Evolutionary conservation across 2,888 invertebrate species (phyloP).

Genomic region (Liposcelis brunnea): DNA sequence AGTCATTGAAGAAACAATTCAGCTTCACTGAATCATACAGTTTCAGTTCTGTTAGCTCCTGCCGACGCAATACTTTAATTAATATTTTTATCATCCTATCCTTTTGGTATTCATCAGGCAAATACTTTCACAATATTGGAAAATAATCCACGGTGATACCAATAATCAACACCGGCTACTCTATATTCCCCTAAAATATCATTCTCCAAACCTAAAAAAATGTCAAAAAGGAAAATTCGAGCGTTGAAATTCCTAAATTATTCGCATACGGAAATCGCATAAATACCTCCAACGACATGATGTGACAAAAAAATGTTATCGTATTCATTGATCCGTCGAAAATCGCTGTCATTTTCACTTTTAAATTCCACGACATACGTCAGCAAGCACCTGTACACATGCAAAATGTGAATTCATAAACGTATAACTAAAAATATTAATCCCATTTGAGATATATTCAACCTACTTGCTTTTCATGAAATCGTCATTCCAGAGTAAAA

Average conservation of each 20-base stretch:
- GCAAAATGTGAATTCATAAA: background rate
- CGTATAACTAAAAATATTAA: conserved; percentile 1
- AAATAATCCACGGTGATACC: conserved; percentile 2
- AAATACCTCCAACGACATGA: no score
- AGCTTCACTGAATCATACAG: no score
- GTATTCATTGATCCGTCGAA: conserved; percentile 1
- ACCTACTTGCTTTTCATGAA: conserved; percentile 22
- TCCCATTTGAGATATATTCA: background rate
- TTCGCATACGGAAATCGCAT: no score
- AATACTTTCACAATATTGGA: no score
- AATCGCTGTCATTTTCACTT: conserved; percentile 2
- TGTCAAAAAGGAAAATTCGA: background rate
- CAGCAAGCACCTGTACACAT: conserved; percentile 22
- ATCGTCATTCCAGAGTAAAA: conserved; percentile 31
- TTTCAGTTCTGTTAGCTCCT: no score
- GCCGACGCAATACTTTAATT: no score
- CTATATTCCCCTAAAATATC: conserved; percentile 10
- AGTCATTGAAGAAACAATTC: no score
- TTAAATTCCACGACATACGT: conserved; percentile 24
- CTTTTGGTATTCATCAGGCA: no score
- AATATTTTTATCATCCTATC: no score
- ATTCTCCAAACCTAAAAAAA: background rate
- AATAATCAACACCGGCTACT: conserved; percentile 12
- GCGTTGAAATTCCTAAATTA: no score
- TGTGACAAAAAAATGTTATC: background rate